phyloP scores from a whole-genome alignment of 2,888 invertebrate genomes.

The Callyntrura sp. region DNA sequence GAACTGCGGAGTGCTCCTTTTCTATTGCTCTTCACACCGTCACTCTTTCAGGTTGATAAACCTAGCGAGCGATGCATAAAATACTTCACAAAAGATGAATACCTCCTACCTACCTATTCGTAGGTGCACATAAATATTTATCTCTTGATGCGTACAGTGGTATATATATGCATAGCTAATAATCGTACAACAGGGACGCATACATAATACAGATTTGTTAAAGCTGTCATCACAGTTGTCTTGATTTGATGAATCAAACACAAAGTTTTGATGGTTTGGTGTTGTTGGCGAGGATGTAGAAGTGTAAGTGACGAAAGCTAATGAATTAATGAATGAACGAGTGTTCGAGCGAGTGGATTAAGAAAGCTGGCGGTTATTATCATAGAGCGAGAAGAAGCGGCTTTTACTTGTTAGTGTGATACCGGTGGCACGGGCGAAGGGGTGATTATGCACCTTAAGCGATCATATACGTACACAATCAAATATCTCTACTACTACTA shows the following conservation, averaged over 20 bases:
- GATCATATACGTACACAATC: slow-evolving; percentile 52
- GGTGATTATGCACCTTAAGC: slow-evolving; percentile 70
- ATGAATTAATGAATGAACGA: slow-evolving; percentile 63
- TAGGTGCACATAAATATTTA: neutral
- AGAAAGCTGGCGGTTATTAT: slow-evolving; percentile 64
- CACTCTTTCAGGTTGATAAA: slow-evolving; percentile 67
- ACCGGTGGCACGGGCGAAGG: slow-evolving; percentile 72
- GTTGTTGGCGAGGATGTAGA: slow-evolving; percentile 30
- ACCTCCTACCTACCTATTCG: no score
- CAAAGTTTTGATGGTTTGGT: neutral
- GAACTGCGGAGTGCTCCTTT: slow-evolving; percentile 39
- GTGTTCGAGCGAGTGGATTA: slow-evolving; percentile 30
- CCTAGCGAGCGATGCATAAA: slow-evolving; percentile 74
- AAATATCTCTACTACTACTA: no score
- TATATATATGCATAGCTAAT: neutral
- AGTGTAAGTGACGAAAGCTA: slow-evolving; percentile 77
- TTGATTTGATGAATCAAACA: slow-evolving; percentile 38
- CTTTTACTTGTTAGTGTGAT: slow-evolving; percentile 57
- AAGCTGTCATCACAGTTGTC: neutral
- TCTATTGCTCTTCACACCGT: slow-evolving; percentile 41
- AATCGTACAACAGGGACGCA: neutral
- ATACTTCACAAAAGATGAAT: slow-evolving; percentile 39
- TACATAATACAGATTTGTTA: neutral
- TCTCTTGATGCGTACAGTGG: neutral
- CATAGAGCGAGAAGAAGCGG: slow-evolving; percentile 14